Percentiles rank a stretch among this genome's conserved stretches.
These are phyloP conservation scores for Oeneis ivallda DNA, from an alignment of 2,888 invertebrate genomes.

Conservation along the genomic window DNA sequence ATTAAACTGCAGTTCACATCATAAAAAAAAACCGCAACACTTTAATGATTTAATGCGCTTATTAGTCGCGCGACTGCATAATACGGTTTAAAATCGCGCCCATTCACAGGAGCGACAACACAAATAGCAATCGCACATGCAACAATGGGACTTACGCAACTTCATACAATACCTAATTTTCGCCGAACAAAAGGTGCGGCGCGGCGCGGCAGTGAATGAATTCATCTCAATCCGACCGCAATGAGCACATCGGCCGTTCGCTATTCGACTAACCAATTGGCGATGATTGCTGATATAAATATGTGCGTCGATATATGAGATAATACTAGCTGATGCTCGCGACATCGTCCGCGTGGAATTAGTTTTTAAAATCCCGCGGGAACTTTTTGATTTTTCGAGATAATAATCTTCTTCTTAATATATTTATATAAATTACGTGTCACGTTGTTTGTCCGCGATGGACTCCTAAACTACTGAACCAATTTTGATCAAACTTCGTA, in stretches of 20 bases:
- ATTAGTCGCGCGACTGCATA: slow-evolving; percentile 9
- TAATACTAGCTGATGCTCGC: too few species aligned
- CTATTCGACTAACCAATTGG: slow-evolving; percentile 58
- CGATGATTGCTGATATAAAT: slow-evolving; percentile 46
- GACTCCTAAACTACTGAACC: too few species aligned
- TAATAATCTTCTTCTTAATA: too few species aligned
- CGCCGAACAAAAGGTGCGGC: slow-evolving; percentile 64
- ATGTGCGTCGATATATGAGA: slow-evolving; percentile 23
- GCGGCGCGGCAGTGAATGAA: slow-evolving; percentile 60
- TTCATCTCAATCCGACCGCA: slow-evolving; percentile 66
- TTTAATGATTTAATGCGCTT: slow-evolving; percentile 1
- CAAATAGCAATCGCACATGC: slow-evolving; percentile 49
- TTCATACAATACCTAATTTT: slow-evolving; percentile 60
- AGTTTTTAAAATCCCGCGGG: too few species aligned
- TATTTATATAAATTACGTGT: too few species aligned
- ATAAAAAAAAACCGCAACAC: not conserved
- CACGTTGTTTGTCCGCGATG: too few species aligned
- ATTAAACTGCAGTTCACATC: too few species aligned
- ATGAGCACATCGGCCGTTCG: slow-evolving; percentile 57
- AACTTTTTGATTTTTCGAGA: too few species aligned
- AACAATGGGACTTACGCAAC: slow-evolving; percentile 59
- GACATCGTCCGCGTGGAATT: too few species aligned
- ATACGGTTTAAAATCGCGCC: slow-evolving; percentile 22
- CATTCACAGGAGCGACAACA: slow-evolving; percentile 41
- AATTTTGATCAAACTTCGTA: too few species aligned